Conservation (phyloP, 1,140 invertebrate species). For the Leptoteleia sp. region DNA sequence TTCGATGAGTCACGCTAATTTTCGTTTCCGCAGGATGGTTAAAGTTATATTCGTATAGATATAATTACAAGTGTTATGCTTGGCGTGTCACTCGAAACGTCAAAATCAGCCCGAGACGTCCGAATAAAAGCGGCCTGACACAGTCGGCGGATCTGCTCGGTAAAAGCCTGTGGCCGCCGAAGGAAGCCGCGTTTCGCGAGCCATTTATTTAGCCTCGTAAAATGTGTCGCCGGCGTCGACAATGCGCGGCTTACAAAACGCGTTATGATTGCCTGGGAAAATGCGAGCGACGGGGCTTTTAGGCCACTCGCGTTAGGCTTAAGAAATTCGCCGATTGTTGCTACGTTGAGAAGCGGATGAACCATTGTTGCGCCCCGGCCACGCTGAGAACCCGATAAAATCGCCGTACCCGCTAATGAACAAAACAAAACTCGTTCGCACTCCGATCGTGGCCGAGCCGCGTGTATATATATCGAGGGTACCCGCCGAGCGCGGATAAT, state of each 20-base stretch:
- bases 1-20: constrained; percentile 67
- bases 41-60: constrained; percentile 64
- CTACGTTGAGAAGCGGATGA: constrained; percentile 41
- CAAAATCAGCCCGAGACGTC: constrained; percentile 53
- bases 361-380: constrained; percentile 46
- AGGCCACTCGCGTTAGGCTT: constrained; percentile 45
- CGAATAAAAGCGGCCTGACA: constrained; percentile 28
- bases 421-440: constrained; percentile 67
- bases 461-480: constrained; percentile 39
- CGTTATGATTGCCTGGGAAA: constrained; percentile 68
- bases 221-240: constrained; percentile 63
- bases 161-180: constrained; percentile 13
- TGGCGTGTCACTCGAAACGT: constrained; percentile 46
- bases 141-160: not conserved
- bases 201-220: constrained; percentile 65
- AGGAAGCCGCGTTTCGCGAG: constrained; percentile 31
- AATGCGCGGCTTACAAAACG: constrained; percentile 66
- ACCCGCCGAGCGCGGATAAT: constrained; percentile 64
- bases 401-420: constrained; percentile 71
- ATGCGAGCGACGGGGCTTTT: constrained; percentile 64
- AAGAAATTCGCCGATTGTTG: constrained; percentile 66
- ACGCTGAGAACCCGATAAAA: constrained; percentile 71
- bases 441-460: constrained; percentile 56
- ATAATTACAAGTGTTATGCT: constrained; percentile 65
- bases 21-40: constrained; percentile 70